These are phyloP conservation scores for Catalaphyllia jardinei DNA, from an alignment of 64 coral and sea anemone species.

Conservation along the genomic window DNA sequence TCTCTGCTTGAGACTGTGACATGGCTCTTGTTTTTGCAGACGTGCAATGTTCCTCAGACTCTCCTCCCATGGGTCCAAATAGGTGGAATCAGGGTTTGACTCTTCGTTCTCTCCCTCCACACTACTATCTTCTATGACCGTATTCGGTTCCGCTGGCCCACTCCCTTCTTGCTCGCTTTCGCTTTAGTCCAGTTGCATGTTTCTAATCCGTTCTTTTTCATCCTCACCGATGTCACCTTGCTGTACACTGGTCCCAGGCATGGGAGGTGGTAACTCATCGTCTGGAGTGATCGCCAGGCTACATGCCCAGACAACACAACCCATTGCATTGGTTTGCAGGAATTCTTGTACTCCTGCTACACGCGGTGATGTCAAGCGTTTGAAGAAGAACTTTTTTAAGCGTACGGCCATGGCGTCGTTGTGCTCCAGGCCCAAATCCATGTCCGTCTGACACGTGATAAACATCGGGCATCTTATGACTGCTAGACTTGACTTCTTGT, in stretches of 20 bases:
- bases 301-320: constrained; percentile 20
- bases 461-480: constrained; percentile 40
- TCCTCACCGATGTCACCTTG: background rate
- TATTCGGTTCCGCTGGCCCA: background rate
- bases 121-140: background rate
- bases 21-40: too few species aligned
- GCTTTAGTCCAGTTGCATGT: too few species aligned
- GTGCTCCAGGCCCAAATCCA: background rate
- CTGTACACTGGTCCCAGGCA: background rate
- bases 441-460: constrained; percentile 30
- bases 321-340: background rate
- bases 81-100: background rate
- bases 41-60: too few species aligned
- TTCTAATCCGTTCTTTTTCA: too few species aligned
- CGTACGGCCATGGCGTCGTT: constrained; percentile 1
- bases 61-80: background rate
- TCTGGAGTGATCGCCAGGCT: background rate
- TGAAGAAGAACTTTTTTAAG: constrained; percentile 8
- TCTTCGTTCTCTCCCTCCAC: background rate
- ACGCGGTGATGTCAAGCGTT: background rate
- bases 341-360: background rate
- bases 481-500: background rate
- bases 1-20: background rate
- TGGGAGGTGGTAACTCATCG: background rate
- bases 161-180: too few species aligned